Base-by-base conservation (phyloP, 2,888 invertebrate genomes). In the Labia minor region DNA sequence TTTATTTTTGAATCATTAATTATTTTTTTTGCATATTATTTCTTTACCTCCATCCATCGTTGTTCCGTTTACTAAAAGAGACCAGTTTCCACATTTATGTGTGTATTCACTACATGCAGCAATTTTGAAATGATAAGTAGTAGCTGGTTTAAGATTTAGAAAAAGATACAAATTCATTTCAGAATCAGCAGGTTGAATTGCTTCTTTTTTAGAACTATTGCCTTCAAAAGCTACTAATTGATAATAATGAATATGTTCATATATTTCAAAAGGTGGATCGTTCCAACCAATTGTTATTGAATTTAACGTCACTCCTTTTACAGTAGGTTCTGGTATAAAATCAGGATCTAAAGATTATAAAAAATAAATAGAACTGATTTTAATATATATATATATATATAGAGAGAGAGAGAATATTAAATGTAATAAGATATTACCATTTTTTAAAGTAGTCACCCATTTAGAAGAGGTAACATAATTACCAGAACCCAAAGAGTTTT, bases 221-320 rank as follows among this genome's bases (percentile, higher is more conserved):
- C 68, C 68, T 67, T 73, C 69, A 61, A 67, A 67, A 21, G 73
- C 66, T 70, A 86, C 82, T 61, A 92, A 76, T 69, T 86, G 81
- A 73, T 90, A 91, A 73, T 86, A 90, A 73, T 91, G 90, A 64
- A 91, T 86, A 72, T 86, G 85, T 69, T 87, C 84, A 11, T 83
- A 81, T 11, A 89, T 80, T 19, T 86, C 80, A 0, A 80, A 76
- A 0, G 86, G 84, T 0, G 90, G 89, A 0, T 85, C 81, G 21
- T 81, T 82, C 90, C 92, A 92, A 0, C 88, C 87, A 65, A 93
- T 87, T 0, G 91, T 91, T 68, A 92, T 89, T 0, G 92, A 90
- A 20, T 86, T 87, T 14, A 81, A 79, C 4, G 83, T 83, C 16
- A 81, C 83, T 1, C 81, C 92, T 37, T 89, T 90, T 0, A 91